Conservation (phyloP, 2,888 invertebrate genomes). For the Campoplex nolae region DNA sequence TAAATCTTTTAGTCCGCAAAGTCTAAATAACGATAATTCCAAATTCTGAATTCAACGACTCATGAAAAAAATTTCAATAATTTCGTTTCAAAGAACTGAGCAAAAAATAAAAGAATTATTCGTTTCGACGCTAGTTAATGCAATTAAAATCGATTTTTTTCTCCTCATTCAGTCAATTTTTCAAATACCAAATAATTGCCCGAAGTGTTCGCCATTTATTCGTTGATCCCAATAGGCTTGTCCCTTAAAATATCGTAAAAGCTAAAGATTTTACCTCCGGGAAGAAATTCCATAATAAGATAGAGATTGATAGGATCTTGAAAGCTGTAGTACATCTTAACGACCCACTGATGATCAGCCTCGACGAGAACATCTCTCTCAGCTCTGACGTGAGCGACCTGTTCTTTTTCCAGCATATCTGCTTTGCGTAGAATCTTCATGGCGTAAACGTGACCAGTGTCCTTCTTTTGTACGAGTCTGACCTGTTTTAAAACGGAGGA, state of each 20-base stretch:
- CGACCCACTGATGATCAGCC: conserved; percentile 99
- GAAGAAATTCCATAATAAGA: conserved; percentile 99
- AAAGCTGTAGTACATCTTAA: conserved; percentile 99
- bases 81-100: no score
- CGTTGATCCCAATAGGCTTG: no score
- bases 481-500: conserved; percentile 86
- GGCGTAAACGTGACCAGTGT: conserved; percentile 99
- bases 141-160: not conserved
- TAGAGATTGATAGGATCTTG: conserved; percentile 99
- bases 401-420: conserved; percentile 99
- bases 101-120: no score
- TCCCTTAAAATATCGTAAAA: not conserved
- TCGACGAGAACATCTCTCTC: conserved; percentile 99
- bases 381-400: conserved; percentile 98
- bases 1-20: no score
- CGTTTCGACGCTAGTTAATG: no score
- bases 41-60: no score
- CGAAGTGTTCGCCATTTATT: not conserved
- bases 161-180: no score
- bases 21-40: no score
- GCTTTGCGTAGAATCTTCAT: conserved; percentile 99
- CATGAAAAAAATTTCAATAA: no score
- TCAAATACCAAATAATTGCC: not conserved
- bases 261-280: conserved; percentile 89
- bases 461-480: conserved; percentile 99